Evolutionary conservation across 1,140 invertebrate genomes (phyloP).

Genomic region (Drosophila kikkawai): DNA sequence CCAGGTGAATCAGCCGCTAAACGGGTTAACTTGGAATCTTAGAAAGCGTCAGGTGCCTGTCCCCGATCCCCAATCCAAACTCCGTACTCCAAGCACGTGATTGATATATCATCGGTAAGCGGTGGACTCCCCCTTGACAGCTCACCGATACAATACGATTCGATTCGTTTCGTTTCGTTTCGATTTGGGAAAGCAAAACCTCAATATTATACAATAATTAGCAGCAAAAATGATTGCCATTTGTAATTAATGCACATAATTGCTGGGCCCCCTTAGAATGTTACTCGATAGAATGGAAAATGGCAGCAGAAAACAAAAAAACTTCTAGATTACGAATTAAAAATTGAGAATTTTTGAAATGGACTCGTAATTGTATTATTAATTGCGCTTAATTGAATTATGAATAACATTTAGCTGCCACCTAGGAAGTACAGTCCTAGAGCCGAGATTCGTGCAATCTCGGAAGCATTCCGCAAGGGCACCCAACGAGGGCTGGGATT

Average conservation of each 20-base stretch:
- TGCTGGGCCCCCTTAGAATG: slow-evolving; percentile 50
- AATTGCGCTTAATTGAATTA: slow-evolving; percentile 80
- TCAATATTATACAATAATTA: slow-evolving; percentile 77
- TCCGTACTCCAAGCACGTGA: slow-evolving; percentile 36
- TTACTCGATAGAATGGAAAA: slow-evolving; percentile 55
- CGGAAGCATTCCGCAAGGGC: slow-evolving; percentile 68
- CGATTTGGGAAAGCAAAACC: slow-evolving; percentile 78
- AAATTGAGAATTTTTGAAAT: slow-evolving; percentile 71
- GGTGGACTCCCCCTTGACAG: slow-evolving; percentile 37
- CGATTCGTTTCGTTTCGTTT: slow-evolving; percentile 8
- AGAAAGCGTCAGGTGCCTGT: slow-evolving; percentile 38
- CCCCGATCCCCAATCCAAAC: neutral
- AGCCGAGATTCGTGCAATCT: slow-evolving; percentile 60
- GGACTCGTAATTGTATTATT: slow-evolving; percentile 81
- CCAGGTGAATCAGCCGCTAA: slow-evolving; percentile 61
- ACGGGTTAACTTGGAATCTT: slow-evolving; percentile 45
- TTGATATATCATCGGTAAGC: slow-evolving; percentile 54
- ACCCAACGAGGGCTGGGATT: slow-evolving; percentile 41
- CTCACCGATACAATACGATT: slow-evolving; percentile 13
- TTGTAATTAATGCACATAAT: slow-evolving; percentile 83
- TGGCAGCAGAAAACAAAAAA: slow-evolving; percentile 1
- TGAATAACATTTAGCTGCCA: slow-evolving; percentile 69
- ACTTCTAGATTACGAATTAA: slow-evolving; percentile 26
- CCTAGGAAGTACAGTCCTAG: slow-evolving; percentile 56
- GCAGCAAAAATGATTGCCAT: slow-evolving; percentile 75